Evolutionary conservation across 2,888 invertebrate species (phyloP).

Genomic region (Patella ulyssiponensis): DNA sequence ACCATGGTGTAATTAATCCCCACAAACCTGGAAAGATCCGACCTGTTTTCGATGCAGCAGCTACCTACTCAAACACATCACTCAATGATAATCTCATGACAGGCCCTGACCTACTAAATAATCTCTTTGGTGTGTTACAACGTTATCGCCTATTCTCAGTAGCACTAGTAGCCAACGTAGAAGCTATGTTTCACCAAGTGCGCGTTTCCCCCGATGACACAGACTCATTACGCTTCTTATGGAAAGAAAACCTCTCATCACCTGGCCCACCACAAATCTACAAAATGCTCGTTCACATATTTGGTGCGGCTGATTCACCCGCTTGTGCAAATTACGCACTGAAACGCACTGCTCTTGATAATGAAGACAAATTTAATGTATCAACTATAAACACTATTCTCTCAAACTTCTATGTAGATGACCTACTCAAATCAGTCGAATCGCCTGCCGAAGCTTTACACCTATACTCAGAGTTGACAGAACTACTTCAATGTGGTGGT

Average conservation of each 20-base stretch:
- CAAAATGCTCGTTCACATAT: slow-evolving; percentile 16
- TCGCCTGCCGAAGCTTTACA: background rate
- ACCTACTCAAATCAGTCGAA: slow-evolving; percentile 15
- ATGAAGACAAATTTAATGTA: background rate
- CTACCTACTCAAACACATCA: slow-evolving; percentile 9
- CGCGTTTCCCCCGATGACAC: background rate
- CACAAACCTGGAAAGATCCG: background rate
- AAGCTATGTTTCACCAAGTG: slow-evolving; percentile 24
- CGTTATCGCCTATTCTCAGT: slow-evolving; percentile 19
- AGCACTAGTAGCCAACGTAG: slow-evolving; percentile 22
- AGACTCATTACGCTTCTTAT: slow-evolving; percentile 17
- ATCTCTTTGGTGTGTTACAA: slow-evolving; percentile 19
- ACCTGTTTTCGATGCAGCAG: slow-evolving; percentile 17
- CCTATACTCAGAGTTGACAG: slow-evolving; percentile 3
- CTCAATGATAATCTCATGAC: background rate
- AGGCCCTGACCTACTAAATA: slow-evolving; percentile 10
- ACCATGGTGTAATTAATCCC: slow-evolving; percentile 15
- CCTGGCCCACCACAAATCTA: background rate
- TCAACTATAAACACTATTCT: background rate
- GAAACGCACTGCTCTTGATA: slow-evolving; percentile 11
- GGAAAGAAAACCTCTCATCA: background rate
- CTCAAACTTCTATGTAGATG: slow-evolving; percentile 21
- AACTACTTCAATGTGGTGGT: background rate
- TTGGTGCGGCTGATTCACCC: slow-evolving; percentile 10
- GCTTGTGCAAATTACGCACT: slow-evolving; percentile 17